Evolutionary conservation across 2,888 invertebrate species (phyloP).

Genomic region (Alloplasta piceator): DNA sequence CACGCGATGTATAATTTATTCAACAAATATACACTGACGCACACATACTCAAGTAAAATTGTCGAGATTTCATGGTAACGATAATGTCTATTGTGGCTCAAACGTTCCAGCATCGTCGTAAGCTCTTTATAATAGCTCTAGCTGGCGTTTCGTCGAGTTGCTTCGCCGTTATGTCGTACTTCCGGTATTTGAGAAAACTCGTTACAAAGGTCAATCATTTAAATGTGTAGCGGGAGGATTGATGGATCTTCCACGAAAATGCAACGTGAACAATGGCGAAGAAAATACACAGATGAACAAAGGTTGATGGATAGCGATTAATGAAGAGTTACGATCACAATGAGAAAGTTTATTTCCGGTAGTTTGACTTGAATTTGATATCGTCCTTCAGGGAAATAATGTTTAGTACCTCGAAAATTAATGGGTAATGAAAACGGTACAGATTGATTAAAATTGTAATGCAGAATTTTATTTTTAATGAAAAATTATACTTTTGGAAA

Average conservation of each 20-base stretch:
- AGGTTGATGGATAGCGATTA: neutral
- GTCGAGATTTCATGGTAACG: conserved; percentile 46
- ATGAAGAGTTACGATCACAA: neutral
- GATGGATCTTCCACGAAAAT: neutral
- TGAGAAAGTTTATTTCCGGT: neutral
- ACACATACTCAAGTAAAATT: conserved; percentile 24
- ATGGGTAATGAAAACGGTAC: too few species aligned
- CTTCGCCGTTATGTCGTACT: neutral
- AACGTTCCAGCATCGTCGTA: conserved; percentile 31
- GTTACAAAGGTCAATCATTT: neutral
- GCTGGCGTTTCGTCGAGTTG: neutral
- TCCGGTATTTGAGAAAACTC: neutral
- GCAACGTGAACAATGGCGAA: neutral
- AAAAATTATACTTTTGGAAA: too few species aligned
- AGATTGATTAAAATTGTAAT: too few species aligned
- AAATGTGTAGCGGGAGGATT: too few species aligned
- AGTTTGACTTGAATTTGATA: neutral
- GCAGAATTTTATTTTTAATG: too few species aligned
- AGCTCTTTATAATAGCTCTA: neutral
- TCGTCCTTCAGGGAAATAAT: too few species aligned
- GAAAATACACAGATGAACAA: neutral
- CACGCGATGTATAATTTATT: conserved; percentile 43
- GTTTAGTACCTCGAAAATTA: too few species aligned
- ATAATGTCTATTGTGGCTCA: conserved; percentile 24
- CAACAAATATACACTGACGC: conserved; percentile 8